These are phyloP conservation scores for Gymnoscopelus microlampas DNA, from an alignment of 2,797 vertebrate genomes.

Conservation along the genomic window DNA sequence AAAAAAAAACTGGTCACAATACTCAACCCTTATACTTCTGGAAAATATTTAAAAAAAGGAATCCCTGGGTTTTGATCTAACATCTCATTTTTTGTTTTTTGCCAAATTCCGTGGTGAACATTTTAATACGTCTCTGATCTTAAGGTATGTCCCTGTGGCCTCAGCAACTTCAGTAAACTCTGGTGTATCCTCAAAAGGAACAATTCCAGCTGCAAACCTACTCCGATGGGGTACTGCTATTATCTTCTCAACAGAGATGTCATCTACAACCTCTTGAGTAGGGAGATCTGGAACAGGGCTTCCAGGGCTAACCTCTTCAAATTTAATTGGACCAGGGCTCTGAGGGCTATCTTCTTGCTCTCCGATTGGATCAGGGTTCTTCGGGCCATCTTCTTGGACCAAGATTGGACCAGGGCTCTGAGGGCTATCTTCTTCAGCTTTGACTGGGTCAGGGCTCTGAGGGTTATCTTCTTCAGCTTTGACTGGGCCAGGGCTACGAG, in stretches of 20 bases:
- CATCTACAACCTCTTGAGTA: conserved; percentile 6
- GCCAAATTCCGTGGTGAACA: conserved; percentile 91
- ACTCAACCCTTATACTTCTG: conserved; percentile 12
- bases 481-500: conserved; percentile 3
- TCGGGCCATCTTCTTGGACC: background rate
- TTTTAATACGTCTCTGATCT: conserved; percentile 91
- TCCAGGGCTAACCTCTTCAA: background rate
- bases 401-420: background rate
- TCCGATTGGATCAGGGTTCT: background rate
- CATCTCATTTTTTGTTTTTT: conserved; percentile 84
- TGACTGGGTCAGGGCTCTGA: background rate
- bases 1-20: conserved; percentile 40
- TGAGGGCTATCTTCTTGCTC: background rate
- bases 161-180: conserved; percentile 96
- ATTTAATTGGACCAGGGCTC: background rate
- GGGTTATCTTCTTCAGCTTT: background rate
- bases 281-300: conserved; percentile 15
- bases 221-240: conserved; percentile 89
- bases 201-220: conserved; percentile 93
- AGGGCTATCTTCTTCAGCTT: background rate
- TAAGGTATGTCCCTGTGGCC: conserved; percentile 92
- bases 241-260: conserved; percentile 52
- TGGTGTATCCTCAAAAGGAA: conserved; percentile 95
- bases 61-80: conserved; percentile 10
- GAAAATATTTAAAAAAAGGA: conserved; percentile 25